Evolutionary conservation across 2,888 invertebrate genomes (phyloP).

Genomic region (Acheta domesticus): DNA sequence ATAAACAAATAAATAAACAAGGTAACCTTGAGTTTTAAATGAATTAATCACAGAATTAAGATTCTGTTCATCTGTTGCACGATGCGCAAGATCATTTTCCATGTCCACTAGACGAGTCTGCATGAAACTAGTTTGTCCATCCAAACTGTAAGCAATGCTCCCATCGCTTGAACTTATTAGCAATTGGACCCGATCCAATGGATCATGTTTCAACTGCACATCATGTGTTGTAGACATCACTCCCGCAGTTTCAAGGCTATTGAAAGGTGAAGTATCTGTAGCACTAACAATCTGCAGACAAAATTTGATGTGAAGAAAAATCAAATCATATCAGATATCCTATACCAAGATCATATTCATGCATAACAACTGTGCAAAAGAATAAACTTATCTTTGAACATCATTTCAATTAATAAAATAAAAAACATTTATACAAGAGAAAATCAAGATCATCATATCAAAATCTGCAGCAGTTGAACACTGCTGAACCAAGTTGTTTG

Average conservation of each 20-base stretch:
- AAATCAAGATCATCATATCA: no score
- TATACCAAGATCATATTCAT: no score
- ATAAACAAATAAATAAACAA: not conserved
- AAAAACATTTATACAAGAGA: no score
- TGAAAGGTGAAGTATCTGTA: conserved; percentile 20
- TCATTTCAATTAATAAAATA: no score
- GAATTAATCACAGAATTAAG: conserved; percentile 27
- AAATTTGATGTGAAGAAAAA: not conserved
- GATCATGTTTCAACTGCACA: conserved; percentile 18
- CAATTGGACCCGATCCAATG: conserved; percentile 24
- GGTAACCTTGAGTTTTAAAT: conserved; percentile 29
- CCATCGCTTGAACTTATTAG: conserved; percentile 31
- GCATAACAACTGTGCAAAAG: no score
- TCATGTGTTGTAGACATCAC: not conserved
- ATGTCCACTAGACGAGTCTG: not conserved
- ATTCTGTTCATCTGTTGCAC: conserved; percentile 27
- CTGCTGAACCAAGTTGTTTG: no score
- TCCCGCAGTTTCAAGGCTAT: conserved; percentile 18
- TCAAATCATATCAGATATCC: no score
- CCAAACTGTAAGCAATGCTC: conserved; percentile 33
- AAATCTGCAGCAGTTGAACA: no score
- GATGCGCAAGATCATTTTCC: not conserved
- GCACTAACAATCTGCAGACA: conserved; percentile 26
- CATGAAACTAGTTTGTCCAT: conserved; percentile 23
- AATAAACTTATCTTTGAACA: no score